Conservation (phyloP, 1,140 invertebrate genomes). For the Phocides pigmalion region DNA sequence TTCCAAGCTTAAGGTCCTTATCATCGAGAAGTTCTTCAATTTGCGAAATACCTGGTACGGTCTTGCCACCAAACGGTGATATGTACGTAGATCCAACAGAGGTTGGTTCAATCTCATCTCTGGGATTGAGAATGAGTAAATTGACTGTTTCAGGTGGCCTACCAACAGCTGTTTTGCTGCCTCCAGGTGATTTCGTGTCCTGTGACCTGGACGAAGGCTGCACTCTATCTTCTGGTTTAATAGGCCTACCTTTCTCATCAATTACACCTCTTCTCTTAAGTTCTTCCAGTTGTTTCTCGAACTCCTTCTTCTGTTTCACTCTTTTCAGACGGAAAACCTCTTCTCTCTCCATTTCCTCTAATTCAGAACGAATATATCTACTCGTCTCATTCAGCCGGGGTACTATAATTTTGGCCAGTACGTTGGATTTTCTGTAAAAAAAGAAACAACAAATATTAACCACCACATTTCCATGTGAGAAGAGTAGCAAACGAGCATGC, state of each 20-base stretch:
- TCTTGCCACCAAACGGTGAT: conserved; percentile 14
- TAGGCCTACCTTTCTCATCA: conserved; percentile 2
- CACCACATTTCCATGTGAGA: too few relatives aligned
- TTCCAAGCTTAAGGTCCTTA: not conserved
- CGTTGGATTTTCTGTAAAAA: conserved; percentile 47
- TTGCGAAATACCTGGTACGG: conserved; percentile 1
- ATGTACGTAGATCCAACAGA: conserved; percentile 11
- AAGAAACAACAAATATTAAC: conserved; percentile 2
- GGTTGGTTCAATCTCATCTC: not conserved
- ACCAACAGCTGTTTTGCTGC: not conserved
- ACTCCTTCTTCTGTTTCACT: conserved; percentile 47
- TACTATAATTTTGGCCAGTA: conserved; percentile 45
- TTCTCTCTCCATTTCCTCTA: conserved; percentile 53
- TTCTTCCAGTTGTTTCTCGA: conserved; percentile 25
- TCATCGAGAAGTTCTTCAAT: conserved; percentile 16
- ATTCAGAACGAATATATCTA: conserved; percentile 43
- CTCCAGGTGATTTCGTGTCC: not conserved
- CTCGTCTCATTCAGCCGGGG: conserved; percentile 41
- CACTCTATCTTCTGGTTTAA: conserved; percentile 1
- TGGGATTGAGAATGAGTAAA: conserved; percentile 13
- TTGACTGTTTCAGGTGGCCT: conserved; percentile 21
- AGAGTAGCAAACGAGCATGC: too few relatives aligned
- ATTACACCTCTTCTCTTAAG: not conserved
- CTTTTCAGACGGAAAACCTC: conserved; percentile 50
- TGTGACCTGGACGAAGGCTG: not conserved